These are phyloP conservation scores for Tribolium castaneum DNA, from an alignment of 1,140 invertebrate genomes.

Conservation along the genomic window DNA sequence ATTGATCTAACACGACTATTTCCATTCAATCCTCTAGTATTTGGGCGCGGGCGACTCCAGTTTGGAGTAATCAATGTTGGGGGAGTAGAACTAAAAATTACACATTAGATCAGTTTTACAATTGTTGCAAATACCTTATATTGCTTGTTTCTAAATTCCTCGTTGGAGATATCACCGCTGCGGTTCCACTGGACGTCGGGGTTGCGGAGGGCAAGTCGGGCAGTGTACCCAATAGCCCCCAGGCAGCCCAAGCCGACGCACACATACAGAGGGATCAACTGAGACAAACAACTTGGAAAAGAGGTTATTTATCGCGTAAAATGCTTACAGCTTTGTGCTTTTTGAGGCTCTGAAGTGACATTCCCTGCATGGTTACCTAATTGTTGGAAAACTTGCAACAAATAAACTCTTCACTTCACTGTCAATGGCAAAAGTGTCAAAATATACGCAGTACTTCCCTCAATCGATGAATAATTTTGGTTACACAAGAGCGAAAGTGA, in stretches of 20 bases:
- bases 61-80: slow-evolving; percentile 72
- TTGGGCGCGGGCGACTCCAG: slow-evolving; percentile 74
- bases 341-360: slow-evolving; percentile 67
- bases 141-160: slow-evolving; percentile 81
- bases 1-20: slow-evolving; percentile 27
- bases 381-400: too few relatives aligned
- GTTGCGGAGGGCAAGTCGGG: slow-evolving; percentile 75
- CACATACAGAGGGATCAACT: slow-evolving; percentile 80
- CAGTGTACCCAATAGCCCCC: slow-evolving; percentile 72
- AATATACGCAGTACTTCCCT: too few relatives aligned
- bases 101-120: slow-evolving; percentile 55
- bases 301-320: not conserved
- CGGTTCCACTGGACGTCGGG: slow-evolving; percentile 85
- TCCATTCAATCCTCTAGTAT: slow-evolving; percentile 63
- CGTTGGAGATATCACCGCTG: slow-evolving; percentile 81
- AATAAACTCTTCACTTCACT: too few relatives aligned
- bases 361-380: slow-evolving; percentile 66
- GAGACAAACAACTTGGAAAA: not conserved
- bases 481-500: too few relatives aligned
- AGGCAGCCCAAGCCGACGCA: slow-evolving; percentile 74
- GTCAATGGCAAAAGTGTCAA: too few relatives aligned
- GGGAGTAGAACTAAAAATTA: slow-evolving; percentile 69
- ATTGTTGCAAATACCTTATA: slow-evolving; percentile 70
- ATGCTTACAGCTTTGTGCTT: slow-evolving; percentile 73
- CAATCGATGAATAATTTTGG: too few relatives aligned